Evolutionary conservation across 2,113 vertebrate species (phyloP), one percentile per base, ranked within the genome.

Genomic region (Crotalus viridis): DNA sequence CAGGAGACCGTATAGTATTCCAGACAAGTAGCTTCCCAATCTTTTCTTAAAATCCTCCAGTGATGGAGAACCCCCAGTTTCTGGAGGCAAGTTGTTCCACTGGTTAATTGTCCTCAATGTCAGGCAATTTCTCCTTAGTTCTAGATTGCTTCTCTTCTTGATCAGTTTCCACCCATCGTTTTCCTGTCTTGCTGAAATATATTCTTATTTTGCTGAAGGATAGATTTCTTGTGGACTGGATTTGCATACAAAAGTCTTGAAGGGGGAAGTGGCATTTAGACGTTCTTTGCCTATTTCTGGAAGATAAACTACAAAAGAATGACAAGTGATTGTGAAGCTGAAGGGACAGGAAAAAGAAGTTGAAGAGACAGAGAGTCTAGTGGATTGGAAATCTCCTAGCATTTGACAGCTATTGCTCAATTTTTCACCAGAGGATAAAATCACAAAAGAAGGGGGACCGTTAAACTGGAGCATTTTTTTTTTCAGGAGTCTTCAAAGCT

Each of bases 211-310:
- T 96, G 93, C 95, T 96, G 96, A 94, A 96, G 95, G 69, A 95
- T 91, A 93, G 94, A 95, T 56, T 87, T 96, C 93, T 87, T 96
- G 90, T 93, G 96, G 94, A 96, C 93, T 95, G 43, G 88, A 96
- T 97, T 97, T 97, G 89, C 96, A 96, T 95, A 93, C 94, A 48
- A 97, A 97, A 96, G 94, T 87, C 85, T 81, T 93, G 95, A 95
- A 43, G 12, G 10, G 0, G 17, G 17, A 43, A 19, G 51, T 2
- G 17, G 92, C 46, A 92, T 55, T 33, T 93, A 95, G 51, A 3
- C 64, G 43, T 21, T 95, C 43, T 93, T 93, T 92, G 85, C 94
- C 90, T 96, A 87, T 95, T 96, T 95, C 94, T 94, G 92, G 94
- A 97, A 97, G 97, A 96, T 92, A 94, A 95, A 92, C 90, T 94